These are phyloP conservation scores for Helobdella robusta DNA, from an alignment of 2,888 invertebrate genomes.

Conservation along the genomic window DNA sequence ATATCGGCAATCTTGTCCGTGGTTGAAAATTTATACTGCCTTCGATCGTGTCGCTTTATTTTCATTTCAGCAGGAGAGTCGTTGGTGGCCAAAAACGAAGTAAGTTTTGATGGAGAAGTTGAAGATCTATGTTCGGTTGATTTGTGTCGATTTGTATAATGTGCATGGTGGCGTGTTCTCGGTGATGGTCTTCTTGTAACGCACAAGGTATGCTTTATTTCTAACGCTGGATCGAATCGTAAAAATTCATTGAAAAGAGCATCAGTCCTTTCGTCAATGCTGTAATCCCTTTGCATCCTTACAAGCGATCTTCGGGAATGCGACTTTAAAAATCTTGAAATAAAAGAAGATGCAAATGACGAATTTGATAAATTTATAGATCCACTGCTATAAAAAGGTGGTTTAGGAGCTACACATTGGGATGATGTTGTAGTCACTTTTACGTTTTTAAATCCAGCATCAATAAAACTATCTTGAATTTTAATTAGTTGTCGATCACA, in stretches of 20 bases:
- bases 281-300: constrained; percentile 49
- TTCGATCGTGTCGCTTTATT: no score
- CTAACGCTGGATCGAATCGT: constrained; percentile 47
- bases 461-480: background rate
- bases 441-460: background rate
- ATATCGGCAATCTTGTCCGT: no score
- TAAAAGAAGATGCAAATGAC: constrained; percentile 18
- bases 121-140: background rate
- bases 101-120: background rate
- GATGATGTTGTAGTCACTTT: background rate
- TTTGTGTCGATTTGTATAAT: background rate
- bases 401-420: background rate
- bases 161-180: background rate
- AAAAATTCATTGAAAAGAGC: constrained; percentile 53
- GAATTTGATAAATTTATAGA: background rate
- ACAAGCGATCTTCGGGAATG: constrained; percentile 10
- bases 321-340: constrained; percentile 26
- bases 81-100: no score
- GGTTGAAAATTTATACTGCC: no score
- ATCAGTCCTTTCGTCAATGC: constrained; percentile 54
- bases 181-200: background rate
- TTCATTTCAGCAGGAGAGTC: no score
- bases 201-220: constrained; percentile 31
- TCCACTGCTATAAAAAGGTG: background rate
- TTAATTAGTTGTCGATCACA: background rate